Conservation (phyloP, 1,140 invertebrate genomes). For the Arion vulgaris region DNA sequence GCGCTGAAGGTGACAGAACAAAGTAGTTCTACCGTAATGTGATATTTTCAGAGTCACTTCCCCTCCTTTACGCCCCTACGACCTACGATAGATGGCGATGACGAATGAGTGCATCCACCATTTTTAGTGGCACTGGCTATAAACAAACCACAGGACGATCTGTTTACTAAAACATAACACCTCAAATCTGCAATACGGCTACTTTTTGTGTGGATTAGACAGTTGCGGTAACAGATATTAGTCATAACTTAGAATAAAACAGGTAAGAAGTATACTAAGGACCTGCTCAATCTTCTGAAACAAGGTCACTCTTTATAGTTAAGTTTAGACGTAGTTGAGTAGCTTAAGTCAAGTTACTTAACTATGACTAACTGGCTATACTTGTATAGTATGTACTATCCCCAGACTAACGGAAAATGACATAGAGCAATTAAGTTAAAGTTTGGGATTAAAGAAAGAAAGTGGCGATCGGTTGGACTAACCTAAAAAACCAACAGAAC, state of each 20-base stretch:
- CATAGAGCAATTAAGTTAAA: no score
- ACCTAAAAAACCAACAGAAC: no score
- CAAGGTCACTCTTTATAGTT: slow-evolving; percentile 5
- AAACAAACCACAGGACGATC: slow-evolving; percentile 20
- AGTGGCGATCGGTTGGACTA: no score
- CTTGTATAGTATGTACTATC: no score
- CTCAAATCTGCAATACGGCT: neutral
- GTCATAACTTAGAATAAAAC: neutral
- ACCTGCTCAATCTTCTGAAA: neutral
- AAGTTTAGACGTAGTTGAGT: no score
- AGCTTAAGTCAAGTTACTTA: no score
- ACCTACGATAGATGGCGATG: slow-evolving; percentile 43
- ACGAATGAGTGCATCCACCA: slow-evolving; percentile 37
- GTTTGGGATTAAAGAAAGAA: no score
- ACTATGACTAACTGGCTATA: no score
- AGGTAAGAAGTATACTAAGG: neutral
- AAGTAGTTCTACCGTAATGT: no score
- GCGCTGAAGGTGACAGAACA: no score
- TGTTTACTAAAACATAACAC: neutral
- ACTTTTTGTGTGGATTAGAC: neutral
- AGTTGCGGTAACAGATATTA: neutral
- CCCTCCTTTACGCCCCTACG: slow-evolving; percentile 37
- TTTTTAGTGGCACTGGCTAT: slow-evolving; percentile 35
- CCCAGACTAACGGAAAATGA: no score
- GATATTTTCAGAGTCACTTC: slow-evolving; percentile 11